Base-by-base conservation (phyloP, 2,113 vertebrate species). In the Percina caprodes region DNA sequence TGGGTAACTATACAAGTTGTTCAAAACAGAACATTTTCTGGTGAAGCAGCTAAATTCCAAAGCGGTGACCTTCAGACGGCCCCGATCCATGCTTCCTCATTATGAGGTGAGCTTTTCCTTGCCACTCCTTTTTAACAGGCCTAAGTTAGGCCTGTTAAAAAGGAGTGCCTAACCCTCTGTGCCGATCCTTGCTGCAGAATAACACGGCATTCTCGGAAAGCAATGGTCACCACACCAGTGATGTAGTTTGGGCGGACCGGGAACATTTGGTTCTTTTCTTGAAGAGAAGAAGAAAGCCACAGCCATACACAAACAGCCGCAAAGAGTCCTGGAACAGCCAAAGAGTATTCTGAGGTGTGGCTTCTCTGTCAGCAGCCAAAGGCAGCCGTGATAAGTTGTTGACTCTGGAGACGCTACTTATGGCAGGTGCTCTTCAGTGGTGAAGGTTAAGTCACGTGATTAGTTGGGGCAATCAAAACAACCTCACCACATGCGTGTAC, bases 261-360 rank as follows among this genome's bases (percentile, higher is more conserved):
- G 92, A 93, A 94, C 92, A 94, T 92, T 88, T 62, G 79, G 85
- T 89, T 91, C 87, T 91, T 81, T 91, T 88, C 76, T 86, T 79
- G 69, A 56, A 77, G 66, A 45, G 66, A 56, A 58, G 35, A 46
- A 69, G 72, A 69, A 83, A 87, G 76, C 92, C 91, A 52, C 88
- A 91, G 85, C 86, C 81, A 71, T 69, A 79, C 79, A 85, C 87
- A 82, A 83, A 77, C 84, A 84, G 86, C 87, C 74, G 6, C 86
- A 89, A 5, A 16, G 30, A 24, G 58, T 65, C 77, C 42, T n/a
- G 16, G 69, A 90, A 71, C 80, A 76, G 52, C 35, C 85, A 45
- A 42, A 60, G 82, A 72, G 68, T 92, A 45, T 94, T 95, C 92
- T 84, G 91, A 88, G 92, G 65, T 52, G 59, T 89, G 85, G 75